These are phyloP conservation scores for Scatophagus argus DNA, from an alignment of 2,113 vertebrate genomes.

Conservation along the genomic window DNA sequence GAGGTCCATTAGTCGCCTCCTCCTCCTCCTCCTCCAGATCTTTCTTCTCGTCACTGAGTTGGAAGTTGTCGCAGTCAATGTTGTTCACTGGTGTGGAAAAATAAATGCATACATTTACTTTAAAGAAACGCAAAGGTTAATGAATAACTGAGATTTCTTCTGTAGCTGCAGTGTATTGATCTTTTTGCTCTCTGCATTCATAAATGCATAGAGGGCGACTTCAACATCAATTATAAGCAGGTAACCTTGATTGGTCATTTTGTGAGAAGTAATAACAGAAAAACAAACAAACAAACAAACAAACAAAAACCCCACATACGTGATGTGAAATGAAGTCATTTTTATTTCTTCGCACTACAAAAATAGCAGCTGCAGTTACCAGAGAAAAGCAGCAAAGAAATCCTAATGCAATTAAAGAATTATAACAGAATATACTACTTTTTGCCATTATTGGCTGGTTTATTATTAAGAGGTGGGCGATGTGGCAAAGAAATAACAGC, in stretches of 20 bases:
- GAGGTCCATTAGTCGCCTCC: constrained; percentile 83
- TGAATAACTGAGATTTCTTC: background rate
- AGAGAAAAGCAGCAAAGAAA: no score
- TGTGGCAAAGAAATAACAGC: no score
- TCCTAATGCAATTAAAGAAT: background rate
- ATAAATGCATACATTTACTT: constrained; percentile 14
- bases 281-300: background rate
- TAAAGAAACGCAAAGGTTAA: background rate
- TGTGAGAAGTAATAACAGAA: no score
- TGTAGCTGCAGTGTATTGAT: background rate
- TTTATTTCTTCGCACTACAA: background rate
- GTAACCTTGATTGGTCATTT: background rate
- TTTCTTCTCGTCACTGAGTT: constrained; percentile 91
- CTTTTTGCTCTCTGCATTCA: background rate
- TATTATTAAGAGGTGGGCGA: no score
- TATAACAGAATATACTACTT: background rate
- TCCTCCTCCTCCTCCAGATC: constrained; percentile 88
- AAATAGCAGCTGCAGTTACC: background rate
- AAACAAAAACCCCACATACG: background rate
- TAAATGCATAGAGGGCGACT: no score
- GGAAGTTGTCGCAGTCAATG: constrained; percentile 88
- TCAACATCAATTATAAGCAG: no score
- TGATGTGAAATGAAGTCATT: background rate
- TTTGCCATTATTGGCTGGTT: background rate
- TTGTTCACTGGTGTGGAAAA: constrained; percentile 82